A percentile compares a stretch with the other conserved stretches of the same genome.
phyloP scores from a whole-genome alignment of 2,888 invertebrate species.

The Leucophora obtusa region DNA sequence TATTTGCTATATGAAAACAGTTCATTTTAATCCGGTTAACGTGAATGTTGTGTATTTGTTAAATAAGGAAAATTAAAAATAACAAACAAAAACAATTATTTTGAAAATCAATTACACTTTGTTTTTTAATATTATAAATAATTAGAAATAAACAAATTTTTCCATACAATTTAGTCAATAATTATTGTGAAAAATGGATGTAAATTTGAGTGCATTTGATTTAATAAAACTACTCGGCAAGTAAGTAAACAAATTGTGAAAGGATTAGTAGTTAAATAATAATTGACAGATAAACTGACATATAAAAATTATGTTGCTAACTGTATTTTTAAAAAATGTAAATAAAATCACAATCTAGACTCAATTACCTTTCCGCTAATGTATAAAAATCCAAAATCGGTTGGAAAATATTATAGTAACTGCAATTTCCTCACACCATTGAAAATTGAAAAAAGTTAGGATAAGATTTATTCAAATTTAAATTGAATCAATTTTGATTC shows the following conservation, averaged over 20 bases:
- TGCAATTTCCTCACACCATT: no score
- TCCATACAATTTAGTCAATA: not conserved
- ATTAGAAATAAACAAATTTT: not conserved
- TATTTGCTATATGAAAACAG: slow-evolving; percentile 18
- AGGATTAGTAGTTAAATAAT: no score
- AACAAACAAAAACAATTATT: not conserved
- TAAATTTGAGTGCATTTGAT: slow-evolving; percentile 31
- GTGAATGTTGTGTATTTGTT: slow-evolving; percentile 20
- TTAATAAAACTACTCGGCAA: slow-evolving; percentile 52
- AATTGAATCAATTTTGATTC: no score
- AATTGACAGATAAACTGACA: no score
- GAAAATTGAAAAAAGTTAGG: no score
- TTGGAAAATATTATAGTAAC: no score
- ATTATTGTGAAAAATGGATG: slow-evolving; percentile 31
- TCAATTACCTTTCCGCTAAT: no score
- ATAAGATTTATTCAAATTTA: no score
- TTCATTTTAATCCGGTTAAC: slow-evolving; percentile 27
- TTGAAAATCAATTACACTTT: not conserved
- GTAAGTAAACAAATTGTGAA: slow-evolving; percentile 37
- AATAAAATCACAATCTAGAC: no score
- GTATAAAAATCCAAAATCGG: no score
- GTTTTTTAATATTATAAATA: not conserved
- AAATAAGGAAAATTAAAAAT: not conserved
- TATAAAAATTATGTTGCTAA: no score
- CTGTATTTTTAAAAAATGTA: no score